Conservation (phyloP, 2,113 vertebrate genomes). For the Callopanchax toddi region DNA sequence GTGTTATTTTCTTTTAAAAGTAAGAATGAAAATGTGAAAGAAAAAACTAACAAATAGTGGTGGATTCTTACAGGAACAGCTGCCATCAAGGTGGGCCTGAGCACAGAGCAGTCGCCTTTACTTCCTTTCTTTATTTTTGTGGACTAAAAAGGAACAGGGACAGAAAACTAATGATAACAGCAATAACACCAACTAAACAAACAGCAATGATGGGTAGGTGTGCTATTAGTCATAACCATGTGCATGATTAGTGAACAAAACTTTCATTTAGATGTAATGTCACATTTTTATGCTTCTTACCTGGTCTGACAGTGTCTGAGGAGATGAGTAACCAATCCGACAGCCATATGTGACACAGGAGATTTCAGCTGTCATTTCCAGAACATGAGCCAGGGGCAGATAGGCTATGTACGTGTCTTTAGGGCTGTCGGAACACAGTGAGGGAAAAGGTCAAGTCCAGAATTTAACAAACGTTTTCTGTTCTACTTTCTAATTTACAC, state of each 20-base stretch:
- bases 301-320: conserved; percentile 95
- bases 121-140: conserved; percentile 97
- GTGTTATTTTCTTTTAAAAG: not conserved
- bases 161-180: not conserved
- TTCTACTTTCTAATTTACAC: conserved; percentile 1
- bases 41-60: not conserved
- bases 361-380: conserved; percentile 96
- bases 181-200: conserved; percentile 2
- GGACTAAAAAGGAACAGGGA: conserved; percentile 78
- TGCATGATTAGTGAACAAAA: not conserved
- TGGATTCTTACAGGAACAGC: conserved; percentile 90
- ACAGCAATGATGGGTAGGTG: not conserved
- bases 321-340: conserved; percentile 95
- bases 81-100: conserved; percentile 93
- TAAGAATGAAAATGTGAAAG: not conserved
- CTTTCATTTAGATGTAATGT: not conserved
- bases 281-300: conserved; percentile 70
- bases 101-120: conserved; percentile 90
- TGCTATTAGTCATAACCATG: not conserved
- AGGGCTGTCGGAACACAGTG: conserved; percentile 74
- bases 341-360: conserved; percentile 95
- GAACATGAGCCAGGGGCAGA: conserved; percentile 94
- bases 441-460: not conserved
- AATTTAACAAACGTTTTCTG: not conserved
- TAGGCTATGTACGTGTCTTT: conserved; percentile 95